phyloP scores from a whole-genome alignment of 2,113 vertebrate genomes.

The Dicerorhinus sumatrensis region DNA sequence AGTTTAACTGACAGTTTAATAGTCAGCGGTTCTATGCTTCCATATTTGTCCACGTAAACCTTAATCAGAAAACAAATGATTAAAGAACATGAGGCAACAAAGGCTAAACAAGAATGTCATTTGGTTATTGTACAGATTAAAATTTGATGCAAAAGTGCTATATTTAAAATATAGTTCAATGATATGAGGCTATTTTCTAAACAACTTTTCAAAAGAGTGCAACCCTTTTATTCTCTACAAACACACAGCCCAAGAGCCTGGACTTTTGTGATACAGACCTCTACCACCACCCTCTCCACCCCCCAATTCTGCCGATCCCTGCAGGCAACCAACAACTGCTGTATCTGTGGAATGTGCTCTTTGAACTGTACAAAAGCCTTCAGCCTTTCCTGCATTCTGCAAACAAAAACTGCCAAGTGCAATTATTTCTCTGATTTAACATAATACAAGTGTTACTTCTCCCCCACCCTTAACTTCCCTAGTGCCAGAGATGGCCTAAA shows the following conservation, averaged over 20 bases:
- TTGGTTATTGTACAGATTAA: slow-evolving; percentile 29
- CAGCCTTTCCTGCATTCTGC: slow-evolving; percentile 92
- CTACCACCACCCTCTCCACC: background rate
- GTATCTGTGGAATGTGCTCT: slow-evolving; percentile 96
- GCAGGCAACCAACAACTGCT: slow-evolving; percentile 93
- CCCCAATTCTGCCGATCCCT: slow-evolving; percentile 94
- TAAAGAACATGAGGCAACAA: slow-evolving; percentile 8
- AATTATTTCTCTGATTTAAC: slow-evolving; percentile 93
- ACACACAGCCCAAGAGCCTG: slow-evolving; percentile 82
- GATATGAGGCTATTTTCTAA: slow-evolving; percentile 52
- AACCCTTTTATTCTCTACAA: slow-evolving; percentile 49
- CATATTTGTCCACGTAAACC: slow-evolving; percentile 42
- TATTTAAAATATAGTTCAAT: slow-evolving; percentile 52
- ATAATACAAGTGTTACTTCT: slow-evolving; percentile 89
- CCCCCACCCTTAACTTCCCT: background rate
- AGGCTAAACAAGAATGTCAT: background rate
- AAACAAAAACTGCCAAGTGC: slow-evolving; percentile 97
- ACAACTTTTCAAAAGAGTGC: slow-evolving; percentile 76
- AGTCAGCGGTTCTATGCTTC: background rate
- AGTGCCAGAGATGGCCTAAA: slow-evolving; percentile 62
- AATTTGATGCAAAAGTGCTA: background rate
- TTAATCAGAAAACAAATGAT: slow-evolving; percentile 52
- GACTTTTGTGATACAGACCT: slow-evolving; percentile 83
- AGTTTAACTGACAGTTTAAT: slow-evolving; percentile 34
- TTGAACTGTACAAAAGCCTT: slow-evolving; percentile 96